These are phyloP conservation scores for Anolis carolinensis DNA, from an alignment of 2,113 vertebrate species.

Conservation along the genomic window DNA sequence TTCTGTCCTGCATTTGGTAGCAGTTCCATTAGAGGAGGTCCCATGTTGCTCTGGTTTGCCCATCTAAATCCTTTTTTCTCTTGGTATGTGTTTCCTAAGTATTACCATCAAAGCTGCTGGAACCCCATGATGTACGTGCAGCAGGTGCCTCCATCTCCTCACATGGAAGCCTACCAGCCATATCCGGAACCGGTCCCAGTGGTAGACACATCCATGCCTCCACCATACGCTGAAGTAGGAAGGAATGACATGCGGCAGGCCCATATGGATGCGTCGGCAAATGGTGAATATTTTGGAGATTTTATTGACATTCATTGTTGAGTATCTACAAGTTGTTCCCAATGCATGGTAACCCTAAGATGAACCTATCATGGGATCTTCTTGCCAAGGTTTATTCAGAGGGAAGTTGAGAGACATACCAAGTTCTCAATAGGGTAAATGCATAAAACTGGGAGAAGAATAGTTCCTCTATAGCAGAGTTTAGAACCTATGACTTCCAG, in stretches of 20 bases:
- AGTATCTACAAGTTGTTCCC: too few relatives aligned
- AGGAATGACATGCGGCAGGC: constrained; percentile 65
- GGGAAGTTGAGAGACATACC: too few relatives aligned
- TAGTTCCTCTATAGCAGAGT: too few relatives aligned
- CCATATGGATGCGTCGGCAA: constrained; percentile 69
- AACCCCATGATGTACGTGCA: constrained; percentile 80
- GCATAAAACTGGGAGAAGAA: too few relatives aligned
- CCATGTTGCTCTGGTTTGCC: not conserved
- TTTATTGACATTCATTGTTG: too few relatives aligned
- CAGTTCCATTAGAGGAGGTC: not conserved
- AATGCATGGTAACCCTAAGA: too few relatives aligned
- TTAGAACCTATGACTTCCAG: too few relatives aligned
- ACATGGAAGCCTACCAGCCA: constrained; percentile 78
- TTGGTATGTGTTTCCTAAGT: constrained; percentile 71
- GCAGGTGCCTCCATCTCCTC: constrained; percentile 74
- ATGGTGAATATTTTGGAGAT: constrained; percentile 68
- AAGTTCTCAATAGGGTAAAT: too few relatives aligned
- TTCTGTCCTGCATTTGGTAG: not conserved
- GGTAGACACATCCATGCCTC: constrained; percentile 71
- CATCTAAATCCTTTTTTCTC: not conserved
- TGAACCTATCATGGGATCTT: too few relatives aligned
- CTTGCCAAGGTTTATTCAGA: too few relatives aligned
- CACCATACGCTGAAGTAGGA: constrained; percentile 77
- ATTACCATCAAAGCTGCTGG: constrained; percentile 90
- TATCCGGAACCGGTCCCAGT: constrained; percentile 72